Evolutionary conservation across 2,113 vertebrate genomes (phyloP).

Genomic region (Perca fluviatilis): DNA sequence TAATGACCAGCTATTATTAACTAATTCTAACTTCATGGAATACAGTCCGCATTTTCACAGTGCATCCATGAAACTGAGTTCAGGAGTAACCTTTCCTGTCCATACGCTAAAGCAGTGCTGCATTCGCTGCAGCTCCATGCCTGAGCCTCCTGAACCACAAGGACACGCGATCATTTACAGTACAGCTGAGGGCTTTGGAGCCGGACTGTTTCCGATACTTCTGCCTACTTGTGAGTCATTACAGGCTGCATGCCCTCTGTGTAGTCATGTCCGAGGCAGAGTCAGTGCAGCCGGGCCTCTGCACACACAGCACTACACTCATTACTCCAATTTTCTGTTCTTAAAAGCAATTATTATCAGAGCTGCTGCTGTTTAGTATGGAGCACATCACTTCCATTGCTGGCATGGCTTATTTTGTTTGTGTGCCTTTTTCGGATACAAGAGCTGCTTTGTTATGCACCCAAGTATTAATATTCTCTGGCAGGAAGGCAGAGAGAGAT

Average conservation of each 20-base stretch:
- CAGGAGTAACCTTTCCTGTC: conserved; percentile 18
- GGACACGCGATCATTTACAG: conserved; percentile 46
- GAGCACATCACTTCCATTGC: conserved; percentile 14
- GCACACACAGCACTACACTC: conserved; percentile 32
- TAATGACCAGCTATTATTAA: conserved; percentile 59
- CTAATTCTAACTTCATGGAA: conserved; percentile 20
- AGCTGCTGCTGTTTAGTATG: conserved; percentile 37
- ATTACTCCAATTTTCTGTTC: conserved; percentile 46
- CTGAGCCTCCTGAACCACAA: conserved; percentile 44
- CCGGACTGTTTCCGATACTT: conserved; percentile 31
- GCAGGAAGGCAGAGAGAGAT: conserved; percentile 48
- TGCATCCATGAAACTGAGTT: conserved; percentile 13
- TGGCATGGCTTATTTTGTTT: conserved; percentile 23
- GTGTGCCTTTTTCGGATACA: conserved; percentile 13
- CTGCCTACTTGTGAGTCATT: conserved; percentile 47
- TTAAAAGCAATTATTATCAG: conserved; percentile 26
- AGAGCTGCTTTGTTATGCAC: conserved; percentile 40
- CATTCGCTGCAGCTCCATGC: conserved; percentile 23
- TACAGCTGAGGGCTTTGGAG: conserved; percentile 39
- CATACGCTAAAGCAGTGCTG: conserved; percentile 54
- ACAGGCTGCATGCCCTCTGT: conserved; percentile 25
- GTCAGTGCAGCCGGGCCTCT: conserved; percentile 32
- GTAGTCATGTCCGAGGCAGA: conserved; percentile 24
- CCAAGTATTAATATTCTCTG: conserved; percentile 62
- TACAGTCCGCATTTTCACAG: conserved; percentile 19